These are phyloP conservation scores for Anguilla marmorata DNA, from an alignment of 2,797 vertebrate species.

Conservation along the genomic window DNA sequence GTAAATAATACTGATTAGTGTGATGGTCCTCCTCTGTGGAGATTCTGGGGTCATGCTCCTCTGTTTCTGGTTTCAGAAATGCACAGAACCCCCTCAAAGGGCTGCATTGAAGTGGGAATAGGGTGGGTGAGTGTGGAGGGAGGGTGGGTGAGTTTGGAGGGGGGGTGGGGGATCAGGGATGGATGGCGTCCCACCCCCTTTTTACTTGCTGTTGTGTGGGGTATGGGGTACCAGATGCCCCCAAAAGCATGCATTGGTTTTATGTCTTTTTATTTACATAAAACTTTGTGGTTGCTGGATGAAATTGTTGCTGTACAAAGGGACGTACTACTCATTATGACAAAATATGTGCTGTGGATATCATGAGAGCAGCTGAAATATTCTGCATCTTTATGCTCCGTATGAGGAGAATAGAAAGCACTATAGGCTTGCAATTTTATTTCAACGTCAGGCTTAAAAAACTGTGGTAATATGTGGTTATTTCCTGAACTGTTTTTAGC, in stretches of 20 bases:
- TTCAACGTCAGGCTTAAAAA: background rate
- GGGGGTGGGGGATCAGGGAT: background rate
- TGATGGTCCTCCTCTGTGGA: background rate
- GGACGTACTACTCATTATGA: background rate
- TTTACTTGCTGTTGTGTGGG: background rate
- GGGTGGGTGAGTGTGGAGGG: background rate
- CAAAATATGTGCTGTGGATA: background rate
- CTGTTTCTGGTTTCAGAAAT: conserved; percentile 15
- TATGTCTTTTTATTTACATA: background rate
- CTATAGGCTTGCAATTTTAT: background rate
- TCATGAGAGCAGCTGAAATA: background rate
- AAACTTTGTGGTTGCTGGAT: background rate
- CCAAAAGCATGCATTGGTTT: background rate
- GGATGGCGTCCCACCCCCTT: background rate
- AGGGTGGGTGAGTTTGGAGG: background rate
- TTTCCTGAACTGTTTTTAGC: background rate
- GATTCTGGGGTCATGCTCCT: background rate
- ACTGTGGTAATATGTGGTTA: background rate
- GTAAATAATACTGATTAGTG: background rate
- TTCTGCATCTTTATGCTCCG: background rate
- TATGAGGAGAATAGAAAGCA: background rate
- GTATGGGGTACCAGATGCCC: background rate
- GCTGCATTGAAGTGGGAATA: conserved; percentile 8
- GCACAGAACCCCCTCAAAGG: conserved; percentile 16
- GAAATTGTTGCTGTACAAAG: background rate